phyloP scores from a whole-genome alignment of 2,888 invertebrate genomes.

The Acanthopleura granulata region DNA sequence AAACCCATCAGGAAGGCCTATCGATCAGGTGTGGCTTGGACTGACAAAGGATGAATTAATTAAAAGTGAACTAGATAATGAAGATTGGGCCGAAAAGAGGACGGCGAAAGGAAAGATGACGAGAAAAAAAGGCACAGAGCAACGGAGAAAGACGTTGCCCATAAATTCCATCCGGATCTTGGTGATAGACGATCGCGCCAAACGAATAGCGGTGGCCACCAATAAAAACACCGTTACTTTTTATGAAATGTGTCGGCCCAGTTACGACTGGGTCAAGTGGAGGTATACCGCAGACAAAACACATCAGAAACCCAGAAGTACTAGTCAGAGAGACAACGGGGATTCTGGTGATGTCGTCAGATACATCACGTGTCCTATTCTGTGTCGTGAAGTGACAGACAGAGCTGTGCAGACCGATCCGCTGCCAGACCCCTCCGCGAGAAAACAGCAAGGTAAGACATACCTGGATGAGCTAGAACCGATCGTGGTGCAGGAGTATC shows the following conservation, averaged over 20 bases:
- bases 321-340: neutral
- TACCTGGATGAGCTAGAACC: neutral
- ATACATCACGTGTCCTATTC: neutral
- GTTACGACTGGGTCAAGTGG: neutral
- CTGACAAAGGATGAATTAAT: neutral
- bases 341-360: neutral
- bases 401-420: neutral
- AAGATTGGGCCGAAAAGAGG: no score
- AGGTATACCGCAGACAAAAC: neutral
- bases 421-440: no score
- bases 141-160: neutral
- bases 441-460: neutral
- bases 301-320: neutral
- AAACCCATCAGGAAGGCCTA: neutral
- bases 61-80: neutral
- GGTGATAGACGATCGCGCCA: constrained; percentile 4
- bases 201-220: neutral
- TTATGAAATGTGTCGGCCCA: neutral
- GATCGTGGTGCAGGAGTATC: neutral
- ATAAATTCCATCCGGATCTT: neutral
- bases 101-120: neutral
- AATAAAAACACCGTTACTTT: neutral
- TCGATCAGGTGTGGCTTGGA: neutral
- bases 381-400: neutral
- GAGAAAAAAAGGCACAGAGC: neutral